Conservation (phyloP, 2,113 vertebrate genomes). For the Eleginops maclovinus region DNA sequence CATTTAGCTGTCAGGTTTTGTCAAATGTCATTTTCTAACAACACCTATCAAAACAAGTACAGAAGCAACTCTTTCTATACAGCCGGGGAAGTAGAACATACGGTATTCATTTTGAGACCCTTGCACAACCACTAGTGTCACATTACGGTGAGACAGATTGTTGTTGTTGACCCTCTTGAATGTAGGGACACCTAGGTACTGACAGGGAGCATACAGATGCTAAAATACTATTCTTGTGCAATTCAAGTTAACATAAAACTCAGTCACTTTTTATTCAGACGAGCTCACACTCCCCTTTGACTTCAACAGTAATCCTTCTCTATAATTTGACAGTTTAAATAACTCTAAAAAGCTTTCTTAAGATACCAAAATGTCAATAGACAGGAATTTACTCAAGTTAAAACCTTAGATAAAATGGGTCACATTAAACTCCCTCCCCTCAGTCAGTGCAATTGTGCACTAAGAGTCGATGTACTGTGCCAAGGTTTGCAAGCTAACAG, state of each 20-base stretch:
- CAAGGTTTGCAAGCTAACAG: constrained; percentile 52
- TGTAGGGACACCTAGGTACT: neutral
- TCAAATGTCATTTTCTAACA: neutral
- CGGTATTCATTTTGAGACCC: constrained; percentile 27
- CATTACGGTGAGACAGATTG: constrained; percentile 3
- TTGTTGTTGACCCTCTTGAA: neutral
- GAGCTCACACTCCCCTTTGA: neutral
- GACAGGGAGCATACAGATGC: neutral
- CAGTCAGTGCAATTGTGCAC: constrained; percentile 29
- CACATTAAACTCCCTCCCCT: neutral
- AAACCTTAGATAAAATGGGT: constrained; percentile 19
- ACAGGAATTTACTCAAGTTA: neutral
- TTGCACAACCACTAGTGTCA: constrained; percentile 22
- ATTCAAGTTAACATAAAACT: constrained; percentile 4
- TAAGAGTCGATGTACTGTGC: constrained; percentile 33
- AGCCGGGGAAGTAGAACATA: neutral
- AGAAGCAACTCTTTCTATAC: neutral
- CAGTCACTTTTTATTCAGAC: constrained; percentile 7
- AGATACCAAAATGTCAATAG: neutral
- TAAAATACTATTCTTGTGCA: constrained; percentile 14
- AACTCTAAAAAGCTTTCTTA: neutral
- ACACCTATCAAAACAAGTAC: neutral
- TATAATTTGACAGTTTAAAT: constrained; percentile 1
- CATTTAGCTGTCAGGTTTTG: constrained; percentile 17
- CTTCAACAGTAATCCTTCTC: neutral